Percentiles rank a stretch among this genome's conserved stretches.
These are phyloP conservation scores for Synergus laeviventris DNA, from an alignment of 2,888 invertebrate species.

Conservation along the genomic window DNA sequence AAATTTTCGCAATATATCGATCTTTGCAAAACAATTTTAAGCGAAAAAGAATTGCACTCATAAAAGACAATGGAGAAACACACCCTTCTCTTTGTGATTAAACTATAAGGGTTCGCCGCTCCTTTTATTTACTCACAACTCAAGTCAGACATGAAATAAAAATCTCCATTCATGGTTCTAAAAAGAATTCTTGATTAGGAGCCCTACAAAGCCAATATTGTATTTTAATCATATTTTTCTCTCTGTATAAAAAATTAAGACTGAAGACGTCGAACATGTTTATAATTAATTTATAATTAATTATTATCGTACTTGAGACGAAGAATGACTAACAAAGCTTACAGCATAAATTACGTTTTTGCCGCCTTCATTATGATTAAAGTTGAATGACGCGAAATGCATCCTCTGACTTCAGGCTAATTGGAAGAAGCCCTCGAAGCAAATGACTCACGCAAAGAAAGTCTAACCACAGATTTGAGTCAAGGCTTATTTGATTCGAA, in stretches of 20 bases:
- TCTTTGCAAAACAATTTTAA: background rate
- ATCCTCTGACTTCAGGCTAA: background rate
- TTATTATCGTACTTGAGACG: background rate
- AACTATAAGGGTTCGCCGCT: conserved; percentile 3
- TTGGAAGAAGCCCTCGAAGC: conserved; percentile 13
- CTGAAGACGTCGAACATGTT: background rate
- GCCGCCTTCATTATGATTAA: background rate
- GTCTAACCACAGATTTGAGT: conserved; percentile 30
- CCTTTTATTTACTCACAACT: conserved; percentile 26
- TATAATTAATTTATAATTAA: conserved; percentile 15
- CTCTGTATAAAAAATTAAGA: background rate
- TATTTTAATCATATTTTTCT: background rate
- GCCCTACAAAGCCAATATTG: background rate
- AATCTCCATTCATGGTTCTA: background rate
- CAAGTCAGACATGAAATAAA: conserved; percentile 7
- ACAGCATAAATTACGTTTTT: background rate
- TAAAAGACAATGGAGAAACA: conserved; percentile 1
- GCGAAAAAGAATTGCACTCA: background rate
- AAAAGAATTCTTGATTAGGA: background rate
- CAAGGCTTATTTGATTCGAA: conserved; percentile 4
- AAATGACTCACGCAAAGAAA: conserved; percentile 34
- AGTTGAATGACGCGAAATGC: background rate
- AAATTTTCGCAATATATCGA: background rate
- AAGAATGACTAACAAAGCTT: background rate
- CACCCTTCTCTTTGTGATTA: background rate